Base-by-base conservation (phyloP, 1,140 invertebrate species). In the Rhyacophila brunnea region DNA sequence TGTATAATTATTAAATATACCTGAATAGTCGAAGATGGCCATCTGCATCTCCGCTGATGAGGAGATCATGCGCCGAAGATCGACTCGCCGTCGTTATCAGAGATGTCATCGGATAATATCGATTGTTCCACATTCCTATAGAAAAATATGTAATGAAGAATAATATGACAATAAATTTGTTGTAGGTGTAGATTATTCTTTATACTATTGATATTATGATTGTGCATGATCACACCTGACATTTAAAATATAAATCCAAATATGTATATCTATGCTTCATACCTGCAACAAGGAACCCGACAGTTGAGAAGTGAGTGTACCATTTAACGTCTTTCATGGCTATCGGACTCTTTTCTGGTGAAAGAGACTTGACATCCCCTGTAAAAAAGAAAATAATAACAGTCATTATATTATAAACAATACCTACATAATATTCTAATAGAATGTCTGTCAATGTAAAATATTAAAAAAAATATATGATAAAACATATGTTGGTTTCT, bases 291-390 rank as follows among this genome's bases (percentile, higher is more conserved):
- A 91, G 79, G 72, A 89, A 94, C 42, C 91, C 90, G 55, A 94
- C 86, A 0, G 88, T 90, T 18, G 87, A 89, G 68, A 91, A 93
- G 60, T 90, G 88, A 6, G 89, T 90, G 60, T 90, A 85, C 91
- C 91, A 94, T 72, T 92, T 92, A 1, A 91, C 87, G 70, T 94
- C 91, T 71, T 92, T 92, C 88, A 93, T 92, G 3, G 89, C 87
- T 58, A 90, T 82, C 6, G 89, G 87, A 76, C 88, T 91, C 70
- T 93, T 90, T 68, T 92, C 90, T 1, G 88, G 86, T 1, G 88
- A 87, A 51, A 95, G 74, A 2, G 89, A 87, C 70, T 91, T 90
- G 13, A 92, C 85, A 67, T 91, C 90, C 92, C 93, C 93, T 92
- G 73, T 64, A 80, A 75, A 68, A 54, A 45, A 45, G 17, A 54